Conservation (phyloP, 2,797 vertebrate species). For the Taeniopygia guttata region DNA sequence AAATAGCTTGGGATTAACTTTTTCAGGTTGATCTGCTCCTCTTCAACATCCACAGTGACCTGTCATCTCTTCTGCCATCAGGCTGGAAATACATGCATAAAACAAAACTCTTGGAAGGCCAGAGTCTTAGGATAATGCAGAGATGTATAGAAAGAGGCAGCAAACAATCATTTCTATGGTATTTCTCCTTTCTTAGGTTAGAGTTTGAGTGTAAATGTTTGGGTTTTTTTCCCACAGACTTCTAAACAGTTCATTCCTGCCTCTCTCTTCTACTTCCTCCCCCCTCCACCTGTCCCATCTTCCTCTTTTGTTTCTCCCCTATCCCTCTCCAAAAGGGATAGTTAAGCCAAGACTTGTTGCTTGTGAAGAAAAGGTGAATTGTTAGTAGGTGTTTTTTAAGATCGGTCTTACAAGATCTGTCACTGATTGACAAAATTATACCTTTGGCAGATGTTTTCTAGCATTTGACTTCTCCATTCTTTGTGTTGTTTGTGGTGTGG, state of each 20-base stretch:
- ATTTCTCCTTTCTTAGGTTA: conserved; percentile 8
- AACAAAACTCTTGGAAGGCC: background rate
- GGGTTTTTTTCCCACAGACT: background rate
- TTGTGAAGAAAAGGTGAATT: background rate
- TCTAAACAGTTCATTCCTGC: background rate
- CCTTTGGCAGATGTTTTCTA: background rate
- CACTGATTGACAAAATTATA: background rate
- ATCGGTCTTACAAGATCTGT: background rate
- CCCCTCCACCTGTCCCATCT: background rate
- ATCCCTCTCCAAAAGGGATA: background rate
- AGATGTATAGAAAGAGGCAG: background rate
- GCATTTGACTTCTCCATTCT: background rate
- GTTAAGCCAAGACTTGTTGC: background rate
- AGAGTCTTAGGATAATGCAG: background rate
- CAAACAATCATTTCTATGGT: background rate
- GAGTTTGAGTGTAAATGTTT: background rate
- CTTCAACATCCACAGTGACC: background rate
- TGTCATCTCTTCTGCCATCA: background rate
- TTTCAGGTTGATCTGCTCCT: background rate
- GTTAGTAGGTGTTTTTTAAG: background rate
- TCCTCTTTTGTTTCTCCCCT: background rate
- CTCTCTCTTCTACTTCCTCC: background rate
- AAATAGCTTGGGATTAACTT: background rate
- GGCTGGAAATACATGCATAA: background rate
- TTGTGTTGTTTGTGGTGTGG: background rate